Evolutionary conservation across 2,797 vertebrate species (phyloP), one percentile per base, ranked within the genome.

Genomic region (Myotis vivesi): DNA sequence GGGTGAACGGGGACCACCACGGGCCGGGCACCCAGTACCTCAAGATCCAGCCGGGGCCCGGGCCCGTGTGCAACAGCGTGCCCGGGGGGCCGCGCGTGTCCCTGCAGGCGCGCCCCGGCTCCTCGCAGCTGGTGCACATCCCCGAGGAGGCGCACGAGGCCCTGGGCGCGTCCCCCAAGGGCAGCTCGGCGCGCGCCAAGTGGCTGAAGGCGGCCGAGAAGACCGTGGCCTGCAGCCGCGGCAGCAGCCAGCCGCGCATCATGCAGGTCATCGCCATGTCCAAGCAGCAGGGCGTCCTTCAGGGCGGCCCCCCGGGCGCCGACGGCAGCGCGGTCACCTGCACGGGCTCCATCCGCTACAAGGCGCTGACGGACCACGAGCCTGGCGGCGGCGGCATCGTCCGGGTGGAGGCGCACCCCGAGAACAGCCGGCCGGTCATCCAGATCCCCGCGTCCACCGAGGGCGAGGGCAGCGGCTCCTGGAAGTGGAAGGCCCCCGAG

Each of bases 211-310:
- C 98, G 41, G 99, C 99, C 0, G 99, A 99, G 97, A 99, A 99
- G 98, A 99, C 98, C 0, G 99, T 98, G n/a, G 97, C 98, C 5
- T 99, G 98, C 92, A 96, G 92, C 15, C 98, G 99, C 97, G 99
- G 98, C 97, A 99, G 98, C 22, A 99, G 97, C 94, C 99, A 99
- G 95, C 99, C 99, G 3, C 98, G 99, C 62, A 99, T 99, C 97
- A 99, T 99, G 99, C 99, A 99, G 96, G 99, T 99, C 20, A 99
- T 99, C 55, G 99, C 99, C 41, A 99, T 99, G 99, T 99, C 99
- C 96, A 99, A 99, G 98, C 99, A 99, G 97, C 99, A 99, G 97
- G 99, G 99, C 15, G 99, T 99, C 15, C 98, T 99, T 22, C 99
- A 99, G 95, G 98, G 99, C 92, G 99, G 99, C 76, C 99, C 99